These are phyloP conservation scores for Porites australiensis DNA, from an alignment of 64 coral and sea anemone species.

Conservation along the genomic window DNA sequence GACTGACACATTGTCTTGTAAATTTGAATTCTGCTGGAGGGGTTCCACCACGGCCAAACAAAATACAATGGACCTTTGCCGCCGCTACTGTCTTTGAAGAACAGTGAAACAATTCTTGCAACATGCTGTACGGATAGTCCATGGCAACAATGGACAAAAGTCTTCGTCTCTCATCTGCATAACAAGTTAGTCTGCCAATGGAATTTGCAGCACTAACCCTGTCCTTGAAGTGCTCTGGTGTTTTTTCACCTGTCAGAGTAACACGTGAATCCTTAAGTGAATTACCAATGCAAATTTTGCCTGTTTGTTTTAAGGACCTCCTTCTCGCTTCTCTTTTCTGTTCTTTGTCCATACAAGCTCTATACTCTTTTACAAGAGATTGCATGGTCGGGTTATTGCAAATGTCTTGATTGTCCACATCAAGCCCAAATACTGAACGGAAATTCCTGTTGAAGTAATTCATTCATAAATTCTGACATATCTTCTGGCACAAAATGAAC, in stretches of 20 bases:
- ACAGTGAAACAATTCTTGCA: background rate
- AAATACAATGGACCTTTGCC: background rate
- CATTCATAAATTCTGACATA: slow-evolving; percentile 2
- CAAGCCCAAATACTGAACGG: background rate
- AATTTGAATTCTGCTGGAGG: slow-evolving; percentile 26
- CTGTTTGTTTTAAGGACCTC: slow-evolving; percentile 12
- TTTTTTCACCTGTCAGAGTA: background rate
- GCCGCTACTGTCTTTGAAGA: background rate
- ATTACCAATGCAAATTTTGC: background rate
- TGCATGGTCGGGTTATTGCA: background rate
- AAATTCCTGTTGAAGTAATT: slow-evolving; percentile 11
- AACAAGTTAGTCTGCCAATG: background rate
- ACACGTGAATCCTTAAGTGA: too few species aligned
- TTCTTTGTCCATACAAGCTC: slow-evolving; percentile 17
- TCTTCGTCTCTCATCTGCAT: background rate
- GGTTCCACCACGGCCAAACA: slow-evolving; percentile 47
- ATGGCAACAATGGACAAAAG: background rate
- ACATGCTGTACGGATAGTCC: background rate
- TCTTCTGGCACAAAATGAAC: slow-evolving; percentile 23
- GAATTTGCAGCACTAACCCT: background rate
- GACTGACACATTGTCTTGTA: slow-evolving; percentile 15
- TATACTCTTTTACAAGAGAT: background rate
- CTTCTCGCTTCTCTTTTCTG: background rate
- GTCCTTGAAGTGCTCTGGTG: slow-evolving; percentile 12
- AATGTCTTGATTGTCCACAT: slow-evolving; percentile 1